These are phyloP conservation scores for Lithosia quadra DNA, from an alignment of 2,888 invertebrate genomes.

Conservation along the genomic window DNA sequence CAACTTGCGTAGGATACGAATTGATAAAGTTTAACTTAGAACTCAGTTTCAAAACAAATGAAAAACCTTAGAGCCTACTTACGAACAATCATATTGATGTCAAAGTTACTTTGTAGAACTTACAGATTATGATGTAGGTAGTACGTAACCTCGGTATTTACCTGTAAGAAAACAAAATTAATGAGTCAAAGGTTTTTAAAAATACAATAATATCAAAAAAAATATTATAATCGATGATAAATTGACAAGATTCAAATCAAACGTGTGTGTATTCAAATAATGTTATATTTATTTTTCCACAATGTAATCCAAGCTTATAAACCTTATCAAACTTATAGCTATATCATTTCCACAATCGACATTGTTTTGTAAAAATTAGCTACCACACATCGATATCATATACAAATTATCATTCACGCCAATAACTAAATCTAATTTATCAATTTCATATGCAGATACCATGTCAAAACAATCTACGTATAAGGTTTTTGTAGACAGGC, in stretches of 20 bases:
- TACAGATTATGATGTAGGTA: background rate
- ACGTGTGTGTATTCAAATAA: too few species aligned
- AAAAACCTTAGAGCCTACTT: background rate
- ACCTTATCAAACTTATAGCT: background rate
- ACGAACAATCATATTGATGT: too few species aligned
- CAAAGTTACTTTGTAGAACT: background rate
- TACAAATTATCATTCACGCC: background rate
- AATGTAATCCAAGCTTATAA: too few species aligned
- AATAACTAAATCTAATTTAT: background rate
- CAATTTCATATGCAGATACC: slow-evolving; percentile 8
- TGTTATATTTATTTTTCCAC: background rate
- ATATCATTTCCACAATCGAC: background rate
- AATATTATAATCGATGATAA: too few species aligned
- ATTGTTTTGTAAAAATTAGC: background rate
- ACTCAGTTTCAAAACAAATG: background rate
- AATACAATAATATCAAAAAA: too few species aligned
- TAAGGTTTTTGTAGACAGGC: slow-evolving; percentile 36
- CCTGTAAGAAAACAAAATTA: slow-evolving; percentile 47
- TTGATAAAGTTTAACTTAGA: background rate
- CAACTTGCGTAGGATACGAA: slow-evolving; percentile 23
- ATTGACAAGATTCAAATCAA: too few species aligned
- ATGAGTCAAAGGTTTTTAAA: background rate
- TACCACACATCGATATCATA: background rate
- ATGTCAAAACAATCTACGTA: slow-evolving; percentile 39
- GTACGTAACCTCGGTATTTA: slow-evolving; percentile 29